Evolutionary conservation across 1,140 invertebrate genomes (phyloP), one percentile per base, ranked within the genome.

Genomic region (Brachionus asplanchnoidis): DNA sequence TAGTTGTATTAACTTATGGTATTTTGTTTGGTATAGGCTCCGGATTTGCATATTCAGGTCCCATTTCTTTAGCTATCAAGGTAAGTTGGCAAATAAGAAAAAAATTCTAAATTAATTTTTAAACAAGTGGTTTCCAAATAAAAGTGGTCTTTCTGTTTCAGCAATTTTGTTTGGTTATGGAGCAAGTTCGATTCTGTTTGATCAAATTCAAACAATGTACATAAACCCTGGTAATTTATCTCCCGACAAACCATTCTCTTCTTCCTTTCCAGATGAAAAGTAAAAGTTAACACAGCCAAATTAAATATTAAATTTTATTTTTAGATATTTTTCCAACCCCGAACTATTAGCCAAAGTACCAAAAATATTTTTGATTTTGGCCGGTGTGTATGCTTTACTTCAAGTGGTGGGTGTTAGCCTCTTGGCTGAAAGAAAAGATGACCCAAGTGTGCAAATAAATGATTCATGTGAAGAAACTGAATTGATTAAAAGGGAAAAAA

Each of bases 141-240:
- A 87, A 32, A 89, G 89, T 86, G 90, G 90, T 4, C 79, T 91
- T 20, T 88, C 89, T 4, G 90, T 87, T 85, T 90, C 90, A 5
- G 85, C 89, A 73, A 88, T 91, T 28, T 88, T 91, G 11, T 89
- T 87, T 17, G 90, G 90, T 2, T 90, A 89, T 86, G 90, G 90
- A 14, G 86, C 88, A 11, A 89, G 90, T 56, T 87, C 89, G 12
- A 88, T 90, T 77, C 86, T 90, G 53, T 89, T 90, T 86, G 88
- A 89, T 78, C 88, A 87, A 66, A 85, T 91, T 56, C 89, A 91
- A 85, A 91, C 89, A 6, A 85, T 86, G 5, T 90, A 86, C 80
- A 86, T 91, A 6, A 91, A 91, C 86, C 90, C 90, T 20, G 40
- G 88, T 7, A 91, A 91, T 85, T 73, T 87, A 40, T 68, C 85